Evolutionary conservation across 2,113 vertebrate genomes (phyloP).

Genomic region (Carassius carassius): DNA sequence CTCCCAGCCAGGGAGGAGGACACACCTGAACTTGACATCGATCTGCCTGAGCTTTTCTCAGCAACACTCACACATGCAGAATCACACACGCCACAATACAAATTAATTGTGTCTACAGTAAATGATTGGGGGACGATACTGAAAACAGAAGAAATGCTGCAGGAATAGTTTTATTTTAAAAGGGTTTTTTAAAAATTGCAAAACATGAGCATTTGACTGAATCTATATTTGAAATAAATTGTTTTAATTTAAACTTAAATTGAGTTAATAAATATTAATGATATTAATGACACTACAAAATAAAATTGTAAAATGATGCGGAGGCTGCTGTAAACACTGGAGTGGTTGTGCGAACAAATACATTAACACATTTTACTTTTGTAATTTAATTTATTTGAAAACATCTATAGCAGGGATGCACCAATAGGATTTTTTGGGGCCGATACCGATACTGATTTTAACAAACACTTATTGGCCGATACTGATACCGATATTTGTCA

Average conservation of each 20-base stretch:
- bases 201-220: not conserved
- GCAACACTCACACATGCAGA: slow-evolving; percentile 29
- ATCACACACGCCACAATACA: slow-evolving; percentile 29
- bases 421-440: too few relatives aligned
- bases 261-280: not conserved
- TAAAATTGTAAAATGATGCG: not conserved
- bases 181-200: not conserved
- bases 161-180: not conserved
- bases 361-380: not conserved
- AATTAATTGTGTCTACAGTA: slow-evolving; percentile 20
- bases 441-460: too few relatives aligned
- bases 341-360: slow-evolving; percentile 19
- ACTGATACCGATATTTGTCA: too few relatives aligned
- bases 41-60: slow-evolving; percentile 49
- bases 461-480: too few relatives aligned
- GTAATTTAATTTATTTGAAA: not conserved
- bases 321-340: slow-evolving; percentile 2
- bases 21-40: slow-evolving; percentile 72
- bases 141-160: not conserved
- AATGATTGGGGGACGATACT: slow-evolving; percentile 25
- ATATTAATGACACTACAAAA: not conserved
- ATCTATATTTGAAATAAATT: not conserved
- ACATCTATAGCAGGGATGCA: not conserved
- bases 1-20: slow-evolving; percentile 66
- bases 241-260: not conserved